A percentile compares a stretch with the other conserved stretches of the same genome.
Evolutionary conservation across 64 coral and sea anemone species (phyloP).

Genomic region (Astreopora myriophthalma): DNA sequence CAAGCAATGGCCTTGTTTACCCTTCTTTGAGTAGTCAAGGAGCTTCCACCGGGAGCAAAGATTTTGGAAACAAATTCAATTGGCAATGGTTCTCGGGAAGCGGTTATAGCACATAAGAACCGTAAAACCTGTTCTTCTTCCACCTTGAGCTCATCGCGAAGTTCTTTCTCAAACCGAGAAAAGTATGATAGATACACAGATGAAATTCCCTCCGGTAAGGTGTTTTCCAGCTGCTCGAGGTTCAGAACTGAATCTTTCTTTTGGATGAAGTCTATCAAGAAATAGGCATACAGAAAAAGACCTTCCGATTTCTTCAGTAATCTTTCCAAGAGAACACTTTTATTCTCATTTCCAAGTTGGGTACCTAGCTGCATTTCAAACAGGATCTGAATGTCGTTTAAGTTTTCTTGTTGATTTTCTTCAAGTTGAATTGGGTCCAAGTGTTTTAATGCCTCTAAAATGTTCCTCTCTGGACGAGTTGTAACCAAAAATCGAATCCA

Average conservation of each 20-base stretch:
- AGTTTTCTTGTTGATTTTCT: not conserved
- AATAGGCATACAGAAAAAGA: slow-evolving; percentile 40
- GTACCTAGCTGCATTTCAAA: not conserved
- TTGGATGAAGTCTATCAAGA: slow-evolving; percentile 18
- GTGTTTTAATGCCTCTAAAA: not conserved
- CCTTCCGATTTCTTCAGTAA: slow-evolving; percentile 43
- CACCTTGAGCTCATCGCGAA: not conserved
- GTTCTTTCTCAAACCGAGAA: not conserved
- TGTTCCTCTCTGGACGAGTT: slow-evolving; percentile 29
- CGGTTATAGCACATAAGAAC: slow-evolving; percentile 25
- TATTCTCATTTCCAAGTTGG: not conserved
- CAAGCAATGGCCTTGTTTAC: not conserved
- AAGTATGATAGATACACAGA: slow-evolving; percentile 50
- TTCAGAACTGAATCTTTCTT: not conserved
- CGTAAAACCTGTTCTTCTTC: not conserved
- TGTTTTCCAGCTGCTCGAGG: not conserved
- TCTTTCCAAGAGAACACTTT: not conserved
- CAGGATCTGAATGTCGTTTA: not conserved
- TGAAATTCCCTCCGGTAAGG: slow-evolving; percentile 6
- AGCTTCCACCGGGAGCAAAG: not conserved
- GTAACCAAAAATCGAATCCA: slow-evolving; percentile 55
- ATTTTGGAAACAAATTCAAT: slow-evolving; percentile 11
- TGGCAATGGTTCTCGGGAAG: slow-evolving; percentile 34
- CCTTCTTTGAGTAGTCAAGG: not conserved
- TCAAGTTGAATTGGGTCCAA: not conserved